Evolutionary conservation across 2,113 vertebrate species (phyloP).

Genomic region (Tauraco erythrolophus): DNA sequence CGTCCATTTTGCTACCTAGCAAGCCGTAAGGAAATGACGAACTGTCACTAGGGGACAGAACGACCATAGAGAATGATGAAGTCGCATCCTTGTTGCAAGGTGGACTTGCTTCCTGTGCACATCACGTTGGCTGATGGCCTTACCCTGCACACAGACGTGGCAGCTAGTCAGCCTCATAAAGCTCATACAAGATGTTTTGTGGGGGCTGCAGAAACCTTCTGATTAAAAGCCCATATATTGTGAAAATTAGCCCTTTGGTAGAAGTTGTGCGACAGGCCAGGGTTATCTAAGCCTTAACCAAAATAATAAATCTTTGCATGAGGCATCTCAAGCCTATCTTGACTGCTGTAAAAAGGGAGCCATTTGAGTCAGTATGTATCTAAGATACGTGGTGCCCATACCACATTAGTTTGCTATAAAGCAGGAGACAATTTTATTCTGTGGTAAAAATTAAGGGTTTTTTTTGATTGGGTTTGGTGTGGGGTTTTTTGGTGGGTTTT

Average conservation of each 20-base stretch:
- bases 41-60: not conserved
- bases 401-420: not conserved
- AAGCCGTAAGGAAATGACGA: not conserved
- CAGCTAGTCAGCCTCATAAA: not conserved
- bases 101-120: not conserved
- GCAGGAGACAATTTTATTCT: not conserved
- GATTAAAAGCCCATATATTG: not conserved
- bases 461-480: not conserved
- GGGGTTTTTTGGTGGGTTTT: rapidly evolving
- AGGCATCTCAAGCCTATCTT: not conserved
- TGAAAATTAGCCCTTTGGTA: not conserved
- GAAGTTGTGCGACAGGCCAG: not conserved
- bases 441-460: rapidly evolving
- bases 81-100: not conserved
- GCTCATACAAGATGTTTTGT: not conserved
- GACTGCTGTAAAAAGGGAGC: not conserved
- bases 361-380: not conserved
- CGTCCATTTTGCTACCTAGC: not conserved
- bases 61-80: not conserved
- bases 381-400: not conserved
- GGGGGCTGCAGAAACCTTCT: not conserved
- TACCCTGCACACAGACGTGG: not conserved
- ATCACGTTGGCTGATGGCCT: not conserved
- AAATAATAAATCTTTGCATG: not conserved
- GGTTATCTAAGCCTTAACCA: not conserved